Evolutionary conservation across 2,888 invertebrate genomes (phyloP), one percentile per base, ranked within the genome.

Genomic region (Erebia epiphron): DNA sequence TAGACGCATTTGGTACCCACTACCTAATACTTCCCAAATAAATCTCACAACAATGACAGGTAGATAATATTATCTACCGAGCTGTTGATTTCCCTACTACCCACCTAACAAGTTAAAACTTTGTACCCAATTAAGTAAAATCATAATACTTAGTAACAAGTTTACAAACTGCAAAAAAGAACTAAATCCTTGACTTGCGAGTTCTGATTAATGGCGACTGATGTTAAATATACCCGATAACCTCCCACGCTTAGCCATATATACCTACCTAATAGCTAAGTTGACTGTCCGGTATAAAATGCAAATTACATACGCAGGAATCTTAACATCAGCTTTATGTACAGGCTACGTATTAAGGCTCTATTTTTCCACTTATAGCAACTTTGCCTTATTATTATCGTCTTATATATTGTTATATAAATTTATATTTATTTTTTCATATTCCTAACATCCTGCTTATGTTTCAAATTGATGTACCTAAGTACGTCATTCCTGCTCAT

Each of bases 201-300:
- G 35, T 7, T 35, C 13, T 68, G 78, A 80, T 78, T 80, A 80
- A 79, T 79, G 68, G 75, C 71, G 66, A 72, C 67, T 75, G 75
- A 16, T 35, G 16, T 21, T 64, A 52, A 62, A 18, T 41, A 69
- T 77, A 67, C 77, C 79, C 73, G 78, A 63, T 68, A 54, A 52
- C 76, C 75, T 72, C 80, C 77, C 73, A 81, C 79, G 75, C 71
- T 68, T 49, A 64, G 73, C 76, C 62, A 68, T 67, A n/a, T n/a
- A n/a, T n/a, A n/a, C n/a, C n/a, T n/a, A 70, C 66, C 69, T 71
- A 73, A 65, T 41, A 65, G 10, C 14, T 63, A 16, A 50, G 63
- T 63, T 54, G 43, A 65, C 18, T 18, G 46, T 52, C 64, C 56
- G 46, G 52, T 57, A 46, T 43, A 57, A 57, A 66, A 56, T 56